phyloP scores from a whole-genome alignment of 2,888 invertebrate genomes.

The Eristalis pertinax region DNA sequence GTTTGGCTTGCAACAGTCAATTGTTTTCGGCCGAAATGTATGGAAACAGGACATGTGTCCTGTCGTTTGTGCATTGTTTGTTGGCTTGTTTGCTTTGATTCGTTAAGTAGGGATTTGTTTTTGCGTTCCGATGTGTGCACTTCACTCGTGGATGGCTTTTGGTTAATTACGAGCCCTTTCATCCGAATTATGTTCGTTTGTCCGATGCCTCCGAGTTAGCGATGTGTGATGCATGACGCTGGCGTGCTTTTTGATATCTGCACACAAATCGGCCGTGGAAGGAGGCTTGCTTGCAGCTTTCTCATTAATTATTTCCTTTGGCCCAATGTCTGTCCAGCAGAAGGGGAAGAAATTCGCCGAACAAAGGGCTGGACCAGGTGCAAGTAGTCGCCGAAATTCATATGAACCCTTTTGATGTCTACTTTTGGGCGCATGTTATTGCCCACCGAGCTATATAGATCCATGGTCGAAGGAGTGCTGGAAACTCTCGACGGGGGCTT shows the following conservation, averaged over 20 bases:
- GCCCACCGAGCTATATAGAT: no score
- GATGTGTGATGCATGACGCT: background rate
- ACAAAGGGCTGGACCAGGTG: background rate
- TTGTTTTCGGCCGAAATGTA: conserved; percentile 7
- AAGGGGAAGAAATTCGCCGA: background rate
- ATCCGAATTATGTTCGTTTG: conserved; percentile 4
- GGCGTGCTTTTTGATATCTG: background rate
- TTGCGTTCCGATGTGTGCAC: background rate
- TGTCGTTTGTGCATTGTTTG: conserved; percentile 38
- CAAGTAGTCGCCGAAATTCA: background rate
- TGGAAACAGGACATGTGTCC: conserved; percentile 59
- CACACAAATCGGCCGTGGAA: background rate
- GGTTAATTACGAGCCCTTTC: conserved; percentile 51
- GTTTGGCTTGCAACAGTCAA: conserved; percentile 54
- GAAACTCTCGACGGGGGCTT: no score
- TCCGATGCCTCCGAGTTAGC: background rate
- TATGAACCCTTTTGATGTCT: background rate
- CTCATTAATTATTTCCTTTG: background rate
- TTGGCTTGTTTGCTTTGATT: conserved; percentile 54
- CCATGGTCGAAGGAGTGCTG: no score
- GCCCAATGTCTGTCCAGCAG: background rate
- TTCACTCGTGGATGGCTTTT: conserved; percentile 31
- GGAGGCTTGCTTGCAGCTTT: background rate
- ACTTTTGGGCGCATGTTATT: background rate
- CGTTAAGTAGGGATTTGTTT: conserved; percentile 21